Conservation (phyloP, 2,888 invertebrate species). For the Chrysolina oricalcia region DNA sequence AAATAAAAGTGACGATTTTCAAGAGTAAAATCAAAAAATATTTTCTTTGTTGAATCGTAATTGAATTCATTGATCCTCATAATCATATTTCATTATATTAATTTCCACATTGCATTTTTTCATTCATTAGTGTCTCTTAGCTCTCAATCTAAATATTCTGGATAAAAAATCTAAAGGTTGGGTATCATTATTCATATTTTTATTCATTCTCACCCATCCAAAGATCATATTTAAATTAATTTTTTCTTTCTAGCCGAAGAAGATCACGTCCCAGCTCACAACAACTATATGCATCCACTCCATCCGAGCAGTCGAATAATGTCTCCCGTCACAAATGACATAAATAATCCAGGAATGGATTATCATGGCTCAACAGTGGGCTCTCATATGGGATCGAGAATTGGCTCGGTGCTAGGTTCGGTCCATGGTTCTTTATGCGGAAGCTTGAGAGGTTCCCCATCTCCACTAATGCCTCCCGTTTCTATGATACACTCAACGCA, state of each 20-base stretch:
- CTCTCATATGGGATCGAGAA: slow-evolving; percentile 68
- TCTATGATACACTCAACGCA: slow-evolving; percentile 68
- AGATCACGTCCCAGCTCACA: slow-evolving; percentile 76
- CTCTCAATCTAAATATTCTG: no score
- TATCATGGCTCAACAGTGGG: slow-evolving; percentile 65
- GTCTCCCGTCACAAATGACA: slow-evolving; percentile 72
- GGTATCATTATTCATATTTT: no score
- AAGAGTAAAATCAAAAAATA: no score
- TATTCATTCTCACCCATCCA: no score
- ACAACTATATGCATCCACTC: slow-evolving; percentile 63
- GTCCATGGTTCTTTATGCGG: slow-evolving; percentile 69
- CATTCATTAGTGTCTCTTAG: no score
- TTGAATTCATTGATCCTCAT: no score
- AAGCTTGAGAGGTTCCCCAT: slow-evolving; percentile 69
- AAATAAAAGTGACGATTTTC: no score
- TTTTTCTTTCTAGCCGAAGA: slow-evolving; percentile 78
- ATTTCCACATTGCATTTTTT: no score
- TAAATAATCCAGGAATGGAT: slow-evolving; percentile 73
- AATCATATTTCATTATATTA: no score
- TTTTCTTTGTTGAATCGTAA: no score
- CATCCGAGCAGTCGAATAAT: slow-evolving; percentile 66
- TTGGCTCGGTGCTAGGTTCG: slow-evolving; percentile 69
- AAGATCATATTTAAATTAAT: neutral
- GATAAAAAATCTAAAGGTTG: no score
- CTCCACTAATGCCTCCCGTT: slow-evolving; percentile 69